Percentiles rank a stretch among this genome's conserved stretches.
Evolutionary conservation across 2,113 vertebrate genomes (phyloP).

Genomic region (Mola mola): DNA sequence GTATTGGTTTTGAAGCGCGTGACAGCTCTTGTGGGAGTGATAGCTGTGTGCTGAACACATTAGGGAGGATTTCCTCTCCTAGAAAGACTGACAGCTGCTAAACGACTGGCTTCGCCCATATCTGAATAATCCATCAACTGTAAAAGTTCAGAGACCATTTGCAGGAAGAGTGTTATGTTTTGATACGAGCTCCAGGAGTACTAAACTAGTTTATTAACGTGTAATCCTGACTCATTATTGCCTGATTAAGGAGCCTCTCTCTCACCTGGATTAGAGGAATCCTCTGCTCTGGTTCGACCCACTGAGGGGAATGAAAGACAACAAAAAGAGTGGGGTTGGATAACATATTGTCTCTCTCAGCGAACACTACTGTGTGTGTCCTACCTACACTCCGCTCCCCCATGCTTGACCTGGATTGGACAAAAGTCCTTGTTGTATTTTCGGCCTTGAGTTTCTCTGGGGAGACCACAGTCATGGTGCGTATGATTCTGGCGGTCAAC

Average conservation of each 20-base stretch:
- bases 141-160: constrained; percentile 25
- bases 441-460: constrained; percentile 64
- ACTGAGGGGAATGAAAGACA: constrained; percentile 39
- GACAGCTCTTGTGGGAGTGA: no score
- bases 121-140: constrained; percentile 1
- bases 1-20: no score
- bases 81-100: constrained; percentile 36
- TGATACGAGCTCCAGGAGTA: constrained; percentile 41
- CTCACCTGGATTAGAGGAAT: constrained; percentile 69
- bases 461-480: constrained; percentile 60
- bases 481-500: constrained; percentile 49
- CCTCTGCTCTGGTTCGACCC: constrained; percentile 21
- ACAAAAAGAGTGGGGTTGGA: constrained; percentile 52
- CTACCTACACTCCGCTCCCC: constrained; percentile 77
- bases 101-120: constrained; percentile 27
- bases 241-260: constrained; percentile 36
- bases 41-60: neutral
- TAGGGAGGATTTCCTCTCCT: neutral
- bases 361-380: constrained; percentile 68
- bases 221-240: constrained; percentile 64
- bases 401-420: constrained; percentile 81
- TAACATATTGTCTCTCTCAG: constrained; percentile 54
- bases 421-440: constrained; percentile 78
- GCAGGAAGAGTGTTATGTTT: constrained; percentile 23
- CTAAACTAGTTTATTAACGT: constrained; percentile 55